phyloP scores from a whole-genome alignment of 2,797 vertebrate species.

The Paedocypris micromegethes region DNA sequence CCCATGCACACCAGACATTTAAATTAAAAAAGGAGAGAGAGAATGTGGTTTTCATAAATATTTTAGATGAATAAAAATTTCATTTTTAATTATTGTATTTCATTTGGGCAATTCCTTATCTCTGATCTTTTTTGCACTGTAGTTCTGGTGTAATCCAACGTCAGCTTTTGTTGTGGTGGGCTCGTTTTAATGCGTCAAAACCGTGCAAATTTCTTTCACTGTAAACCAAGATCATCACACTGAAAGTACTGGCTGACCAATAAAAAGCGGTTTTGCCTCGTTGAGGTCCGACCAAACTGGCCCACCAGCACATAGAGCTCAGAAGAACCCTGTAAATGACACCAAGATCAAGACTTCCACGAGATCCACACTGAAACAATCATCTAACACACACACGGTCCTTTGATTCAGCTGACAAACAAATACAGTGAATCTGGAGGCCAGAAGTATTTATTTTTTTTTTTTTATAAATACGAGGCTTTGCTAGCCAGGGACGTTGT shows the following conservation, averaged over 20 bases:
- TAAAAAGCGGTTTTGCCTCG: constrained; percentile 44
- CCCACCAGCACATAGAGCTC: constrained; percentile 39
- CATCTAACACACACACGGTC: constrained; percentile 15
- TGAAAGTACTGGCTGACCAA: constrained; percentile 14
- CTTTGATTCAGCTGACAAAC: constrained; percentile 7
- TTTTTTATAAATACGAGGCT: constrained; percentile 4
- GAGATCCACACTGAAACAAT: constrained; percentile 34
- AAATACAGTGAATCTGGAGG: not conserved
- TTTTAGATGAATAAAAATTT: no score
- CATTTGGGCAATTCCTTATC: no score
- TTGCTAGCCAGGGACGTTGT: constrained; percentile 38
- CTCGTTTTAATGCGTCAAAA: no score
- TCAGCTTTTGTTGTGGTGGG: no score
- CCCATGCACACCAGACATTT: no score
- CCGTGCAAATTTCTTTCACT: not conserved
- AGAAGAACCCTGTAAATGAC: constrained; percentile 40
- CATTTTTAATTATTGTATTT: no score
- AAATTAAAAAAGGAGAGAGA: no score
- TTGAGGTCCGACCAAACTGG: constrained; percentile 37
- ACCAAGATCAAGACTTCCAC: constrained; percentile 38
- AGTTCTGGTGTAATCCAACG: no score
- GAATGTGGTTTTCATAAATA: no score
- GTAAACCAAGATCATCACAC: constrained; percentile 14
- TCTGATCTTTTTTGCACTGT: no score
- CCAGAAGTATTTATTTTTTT: not conserved